Evolutionary conservation across 53 echinoderm and acorn worm species (phyloP), one percentile per base, ranked within the genome.

Genomic region (Patiria pectinifera): DNA sequence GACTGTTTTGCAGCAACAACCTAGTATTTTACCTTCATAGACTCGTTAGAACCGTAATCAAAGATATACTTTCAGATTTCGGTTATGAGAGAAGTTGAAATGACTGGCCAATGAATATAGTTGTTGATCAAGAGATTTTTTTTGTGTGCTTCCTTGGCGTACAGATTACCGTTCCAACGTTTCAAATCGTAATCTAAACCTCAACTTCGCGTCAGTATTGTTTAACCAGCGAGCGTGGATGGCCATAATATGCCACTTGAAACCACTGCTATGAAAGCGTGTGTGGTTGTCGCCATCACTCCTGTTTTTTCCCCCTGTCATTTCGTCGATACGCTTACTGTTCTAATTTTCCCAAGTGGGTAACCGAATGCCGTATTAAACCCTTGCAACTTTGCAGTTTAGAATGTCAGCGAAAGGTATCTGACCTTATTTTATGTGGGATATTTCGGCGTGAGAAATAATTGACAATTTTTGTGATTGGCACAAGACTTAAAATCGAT

Each of bases 401-500:
- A 10, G 21, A 74, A 24, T 74, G 22, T 24, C 74, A 74, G 74
- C 3, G 74, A 74, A 74, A 74, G 74, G 74, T 22, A 23, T 74
- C 24, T 74, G 74, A 74, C 22, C 22, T 74, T 15, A 4, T 23
- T 2, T 74, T 24, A 23, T 23, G 74, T 74, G 15, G 22, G 74
- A 16, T 9, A 74, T 18, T 74, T 74, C 9, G 22, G 24, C 24
- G 24, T 6, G 24, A 16, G 19, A 5, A 21, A 66, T 74, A 74
- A 74, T 74, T 23, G 19, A 74, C 4, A n/a, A 21, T 74, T 24
- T 21, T 69, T 69, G 15, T 74, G 74, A 74, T 74, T 10, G 24
- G 24, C 69, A 24, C 11, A 24, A n/a, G 74, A 74, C 74, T 74
- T 74, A 74, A 74, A 74, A 74, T 74, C 74, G 74, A 74, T 22